These are phyloP conservation scores for Cephus rjabovi DNA, from an alignment of 2,888 invertebrate species.

Conservation along the genomic window DNA sequence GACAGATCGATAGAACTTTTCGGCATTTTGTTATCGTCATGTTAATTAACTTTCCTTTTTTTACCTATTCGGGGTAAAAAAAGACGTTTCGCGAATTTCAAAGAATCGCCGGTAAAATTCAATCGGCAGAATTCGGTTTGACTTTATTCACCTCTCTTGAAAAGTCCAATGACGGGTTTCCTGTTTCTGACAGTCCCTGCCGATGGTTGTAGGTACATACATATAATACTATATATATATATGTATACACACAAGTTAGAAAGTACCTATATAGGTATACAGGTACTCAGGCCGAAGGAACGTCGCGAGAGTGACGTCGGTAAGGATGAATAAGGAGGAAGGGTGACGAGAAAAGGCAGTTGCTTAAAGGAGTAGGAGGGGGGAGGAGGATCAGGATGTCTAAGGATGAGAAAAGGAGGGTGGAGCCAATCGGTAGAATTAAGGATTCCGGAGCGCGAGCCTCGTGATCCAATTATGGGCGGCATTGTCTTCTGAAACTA, in stretches of 20 bases:
- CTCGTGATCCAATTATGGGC: slow-evolving; percentile 57
- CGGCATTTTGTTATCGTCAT: neutral
- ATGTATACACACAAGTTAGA: neutral
- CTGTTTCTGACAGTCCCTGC: slow-evolving; percentile 1
- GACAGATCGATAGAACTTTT: neutral
- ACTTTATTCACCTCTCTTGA: slow-evolving; percentile 17
- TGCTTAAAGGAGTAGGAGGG: neutral
- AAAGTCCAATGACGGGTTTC: slow-evolving; percentile 14
- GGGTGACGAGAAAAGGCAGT: neutral
- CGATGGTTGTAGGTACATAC: neutral
- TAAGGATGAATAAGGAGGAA: neutral
- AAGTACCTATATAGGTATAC: neutral
- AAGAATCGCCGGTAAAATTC: slow-evolving; percentile 8
- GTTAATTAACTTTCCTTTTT: neutral
- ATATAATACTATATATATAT: neutral
- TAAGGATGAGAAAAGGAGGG: slow-evolving; percentile 29
- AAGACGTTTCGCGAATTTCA: neutral
- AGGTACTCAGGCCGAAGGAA: neutral
- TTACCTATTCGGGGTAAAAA: neutral
- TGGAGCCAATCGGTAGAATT: slow-evolving; percentile 52
- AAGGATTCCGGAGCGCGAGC: slow-evolving; percentile 53
- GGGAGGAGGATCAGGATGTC: neutral
- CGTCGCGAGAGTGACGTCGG: neutral
- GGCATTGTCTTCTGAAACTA: slow-evolving; percentile 56
- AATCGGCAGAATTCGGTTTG: slow-evolving; percentile 16